phyloP scores from a whole-genome alignment of 2,888 invertebrate genomes.

The Brenthis hecate region DNA sequence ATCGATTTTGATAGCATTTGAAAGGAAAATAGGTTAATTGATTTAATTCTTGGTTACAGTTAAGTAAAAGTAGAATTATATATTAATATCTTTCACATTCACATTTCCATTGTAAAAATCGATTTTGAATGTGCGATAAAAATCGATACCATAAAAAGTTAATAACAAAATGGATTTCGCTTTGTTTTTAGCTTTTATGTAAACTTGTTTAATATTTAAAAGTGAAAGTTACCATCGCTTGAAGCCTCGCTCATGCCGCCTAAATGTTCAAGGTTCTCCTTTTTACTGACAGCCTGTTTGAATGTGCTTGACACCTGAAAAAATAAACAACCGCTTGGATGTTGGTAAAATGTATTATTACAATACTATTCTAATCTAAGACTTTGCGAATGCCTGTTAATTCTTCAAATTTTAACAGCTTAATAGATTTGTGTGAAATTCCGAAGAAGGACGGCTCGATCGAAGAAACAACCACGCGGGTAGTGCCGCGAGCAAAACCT shows the following conservation, averaged over 20 bases:
- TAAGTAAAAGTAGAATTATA: neutral
- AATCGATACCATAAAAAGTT: neutral
- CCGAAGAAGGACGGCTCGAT: too few relatives aligned
- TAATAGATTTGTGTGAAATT: too few relatives aligned
- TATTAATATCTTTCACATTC: neutral
- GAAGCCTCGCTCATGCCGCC: conserved; percentile 97
- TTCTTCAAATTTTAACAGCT: too few relatives aligned
- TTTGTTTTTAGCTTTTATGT: conserved; percentile 1
- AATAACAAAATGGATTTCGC: neutral
- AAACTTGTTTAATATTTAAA: conserved; percentile 14
- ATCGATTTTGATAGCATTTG: too few relatives aligned
- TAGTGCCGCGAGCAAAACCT: too few relatives aligned
- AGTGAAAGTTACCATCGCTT: conserved; percentile 86
- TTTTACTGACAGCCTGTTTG: conserved; percentile 95
- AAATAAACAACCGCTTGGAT: conserved; percentile 5
- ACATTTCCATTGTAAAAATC: neutral
- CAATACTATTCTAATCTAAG: too few relatives aligned
- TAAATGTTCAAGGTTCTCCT: conserved; percentile 94
- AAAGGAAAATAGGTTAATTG: too few relatives aligned
- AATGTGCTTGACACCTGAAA: conserved; percentile 91
- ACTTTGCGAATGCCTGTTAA: too few relatives aligned
- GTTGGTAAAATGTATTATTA: neutral
- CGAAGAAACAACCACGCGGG: too few relatives aligned
- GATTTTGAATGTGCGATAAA: neutral
- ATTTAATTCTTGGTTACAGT: neutral